Percentiles rank a stretch among this genome's conserved stretches.
phyloP scores from a whole-genome alignment of 1,140 invertebrate species.

The Drosophila sp. region DNA sequence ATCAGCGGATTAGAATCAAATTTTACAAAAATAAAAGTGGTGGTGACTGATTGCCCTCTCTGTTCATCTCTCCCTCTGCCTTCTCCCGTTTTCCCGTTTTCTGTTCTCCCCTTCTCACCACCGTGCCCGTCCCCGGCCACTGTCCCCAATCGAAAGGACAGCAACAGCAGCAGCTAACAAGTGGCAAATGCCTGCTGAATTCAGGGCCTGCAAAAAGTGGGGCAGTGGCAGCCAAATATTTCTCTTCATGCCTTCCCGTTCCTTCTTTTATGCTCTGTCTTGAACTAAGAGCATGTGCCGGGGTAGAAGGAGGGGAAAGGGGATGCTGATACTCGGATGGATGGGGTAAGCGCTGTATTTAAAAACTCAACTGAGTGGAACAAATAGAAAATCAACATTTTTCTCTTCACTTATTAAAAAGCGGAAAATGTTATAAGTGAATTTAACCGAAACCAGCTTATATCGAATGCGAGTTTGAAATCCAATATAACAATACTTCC shows the following conservation, averaged over 20 bases:
- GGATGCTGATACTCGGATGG: slow-evolving; percentile 12
- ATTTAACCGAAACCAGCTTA: slow-evolving; percentile 15
- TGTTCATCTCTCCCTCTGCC: neutral
- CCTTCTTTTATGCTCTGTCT: neutral
- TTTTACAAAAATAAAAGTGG: slow-evolving; percentile 39
- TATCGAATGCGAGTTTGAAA: neutral
- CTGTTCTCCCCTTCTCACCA: neutral
- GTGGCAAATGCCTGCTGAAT: slow-evolving; percentile 7
- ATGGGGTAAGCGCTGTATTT: slow-evolving; percentile 24
- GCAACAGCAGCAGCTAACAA: slow-evolving; percentile 15
- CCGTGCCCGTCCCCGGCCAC: neutral
- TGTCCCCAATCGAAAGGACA: slow-evolving; percentile 9
- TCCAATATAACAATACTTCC: neutral
- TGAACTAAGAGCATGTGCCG: slow-evolving; percentile 9
- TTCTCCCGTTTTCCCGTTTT: neutral
- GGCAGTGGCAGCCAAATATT: slow-evolving; percentile 22
- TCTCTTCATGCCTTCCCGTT: neutral
- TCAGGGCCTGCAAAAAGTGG: slow-evolving; percentile 13
- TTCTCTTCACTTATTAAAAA: slow-evolving; percentile 32
- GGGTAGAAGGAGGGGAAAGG: neutral
- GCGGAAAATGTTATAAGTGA: slow-evolving; percentile 24
- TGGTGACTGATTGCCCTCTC: slow-evolving; percentile 32
- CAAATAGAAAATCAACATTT: slow-evolving; percentile 51
- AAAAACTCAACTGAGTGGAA: slow-evolving; percentile 43
- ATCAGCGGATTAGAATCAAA: slow-evolving; percentile 69